Conservation (phyloP, 2,888 invertebrate genomes). For the Epiblema foenella region DNA sequence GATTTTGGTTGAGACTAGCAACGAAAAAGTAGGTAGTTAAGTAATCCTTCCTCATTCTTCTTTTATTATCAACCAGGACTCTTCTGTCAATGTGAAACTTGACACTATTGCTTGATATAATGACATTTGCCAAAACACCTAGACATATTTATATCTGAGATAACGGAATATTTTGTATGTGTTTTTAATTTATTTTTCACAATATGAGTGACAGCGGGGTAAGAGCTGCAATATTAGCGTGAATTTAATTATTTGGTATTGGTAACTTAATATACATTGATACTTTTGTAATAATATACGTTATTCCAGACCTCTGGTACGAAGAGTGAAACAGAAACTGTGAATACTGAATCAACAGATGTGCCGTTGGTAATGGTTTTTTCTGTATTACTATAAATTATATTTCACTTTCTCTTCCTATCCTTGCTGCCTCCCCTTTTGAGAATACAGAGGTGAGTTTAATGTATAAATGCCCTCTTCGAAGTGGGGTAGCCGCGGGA, state of each 20-base stretch:
- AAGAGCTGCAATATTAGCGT: conserved; percentile 47
- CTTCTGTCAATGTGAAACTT: not conserved
- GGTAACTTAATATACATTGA: not conserved
- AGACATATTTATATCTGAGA: conserved; percentile 35
- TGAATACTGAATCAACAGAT: conserved; percentile 60
- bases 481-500: no score
- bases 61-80: conserved; percentile 7
- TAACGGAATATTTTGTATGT: conserved; percentile 28
- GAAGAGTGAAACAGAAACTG: conserved; percentile 61
- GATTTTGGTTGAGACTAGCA: no score
- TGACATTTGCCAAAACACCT: conserved; percentile 8
- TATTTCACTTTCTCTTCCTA: no score
- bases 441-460: no score
- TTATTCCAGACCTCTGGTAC: conserved; percentile 64
- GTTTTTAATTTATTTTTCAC: conserved; percentile 40
- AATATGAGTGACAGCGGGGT: conserved; percentile 72
- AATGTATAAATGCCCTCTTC: no score
- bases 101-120: not conserved
- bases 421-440: no score
- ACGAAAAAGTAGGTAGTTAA: no score
- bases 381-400: not conserved
- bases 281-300: not conserved
- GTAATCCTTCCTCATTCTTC: not conserved
- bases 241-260: not conserved
- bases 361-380: conserved; percentile 52